These are phyloP conservation scores for Lathamus discolor DNA, from an alignment of 2,113 vertebrate species.

Conservation along the genomic window DNA sequence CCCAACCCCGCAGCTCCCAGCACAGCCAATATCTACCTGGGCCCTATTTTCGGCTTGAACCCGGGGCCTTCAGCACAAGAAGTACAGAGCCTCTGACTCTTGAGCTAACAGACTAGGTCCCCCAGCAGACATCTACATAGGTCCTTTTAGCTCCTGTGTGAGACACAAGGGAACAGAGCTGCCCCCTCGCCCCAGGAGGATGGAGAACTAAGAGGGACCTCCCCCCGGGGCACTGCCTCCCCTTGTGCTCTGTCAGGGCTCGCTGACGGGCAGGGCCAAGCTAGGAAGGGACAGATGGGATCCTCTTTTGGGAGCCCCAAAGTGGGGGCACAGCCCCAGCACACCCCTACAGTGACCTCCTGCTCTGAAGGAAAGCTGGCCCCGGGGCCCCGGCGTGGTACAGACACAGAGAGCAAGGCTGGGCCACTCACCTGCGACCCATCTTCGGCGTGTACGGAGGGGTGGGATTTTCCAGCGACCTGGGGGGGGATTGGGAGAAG, in stretches of 20 bases:
- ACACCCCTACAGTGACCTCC: not conserved
- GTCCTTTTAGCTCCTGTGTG: not conserved
- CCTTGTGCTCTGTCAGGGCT: not conserved
- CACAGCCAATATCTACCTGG: conserved; percentile 14
- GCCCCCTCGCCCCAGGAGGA: not conserved
- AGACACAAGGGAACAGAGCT: conserved; percentile 37
- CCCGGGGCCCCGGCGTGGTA: not conserved
- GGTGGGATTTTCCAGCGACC: conserved; percentile 92
- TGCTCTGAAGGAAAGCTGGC: not conserved
- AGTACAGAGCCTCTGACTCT: not conserved
- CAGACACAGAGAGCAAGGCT: accelerated
- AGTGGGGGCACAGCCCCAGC: not conserved
- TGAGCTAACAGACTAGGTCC: not conserved
- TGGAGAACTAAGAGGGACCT: not conserved
- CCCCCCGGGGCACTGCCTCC: not conserved
- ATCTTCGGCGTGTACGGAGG: conserved; percentile 92
- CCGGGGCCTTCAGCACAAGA: conserved; percentile 2
- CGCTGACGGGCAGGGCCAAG: not conserved
- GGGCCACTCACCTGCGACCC: conserved; percentile 82
- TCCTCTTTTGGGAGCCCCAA: not conserved
- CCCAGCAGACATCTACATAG: not conserved
- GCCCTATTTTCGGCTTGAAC: conserved; percentile 6
- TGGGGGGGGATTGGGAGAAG: conserved; percentile 50
- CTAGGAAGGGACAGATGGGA: not conserved
- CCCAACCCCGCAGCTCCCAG: not conserved